These are phyloP conservation scores for Dinothrombium tinctorium DNA, from an alignment of 1,140 invertebrate species.

Conservation along the genomic window DNA sequence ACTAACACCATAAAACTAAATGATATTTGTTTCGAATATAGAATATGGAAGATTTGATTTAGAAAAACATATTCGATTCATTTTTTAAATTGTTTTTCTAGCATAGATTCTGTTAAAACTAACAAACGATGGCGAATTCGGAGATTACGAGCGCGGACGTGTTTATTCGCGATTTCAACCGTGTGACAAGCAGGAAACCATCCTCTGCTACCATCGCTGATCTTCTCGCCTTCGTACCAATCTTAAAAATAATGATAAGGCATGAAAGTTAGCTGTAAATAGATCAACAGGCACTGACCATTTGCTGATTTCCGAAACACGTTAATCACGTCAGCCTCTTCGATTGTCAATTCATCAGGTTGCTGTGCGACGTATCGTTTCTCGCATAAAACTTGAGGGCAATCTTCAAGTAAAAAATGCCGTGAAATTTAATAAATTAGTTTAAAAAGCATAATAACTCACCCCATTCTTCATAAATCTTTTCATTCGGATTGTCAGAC, in stretches of 20 bases:
- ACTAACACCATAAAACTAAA: no score
- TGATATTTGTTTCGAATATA: no score
- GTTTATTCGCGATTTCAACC: slow-evolving; percentile 67
- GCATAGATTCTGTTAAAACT: slow-evolving; percentile 45
- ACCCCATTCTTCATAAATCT: slow-evolving; percentile 74
- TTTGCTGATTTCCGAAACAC: slow-evolving; percentile 68
- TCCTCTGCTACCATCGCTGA: slow-evolving; percentile 60
- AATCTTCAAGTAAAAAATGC: slow-evolving; percentile 19
- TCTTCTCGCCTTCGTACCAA: slow-evolving; percentile 78
- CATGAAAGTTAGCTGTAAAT: not conserved
- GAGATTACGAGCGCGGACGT: slow-evolving; percentile 65
- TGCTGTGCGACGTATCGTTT: slow-evolving; percentile 52
- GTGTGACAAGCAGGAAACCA: slow-evolving; percentile 84
- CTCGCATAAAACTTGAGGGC: slow-evolving; percentile 41
- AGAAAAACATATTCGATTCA: no score
- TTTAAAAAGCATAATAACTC: slow-evolving; percentile 9
- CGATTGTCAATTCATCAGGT: slow-evolving; percentile 61
- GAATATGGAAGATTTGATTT: no score
- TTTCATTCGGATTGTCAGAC: slow-evolving; percentile 46
- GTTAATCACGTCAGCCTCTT: slow-evolving; percentile 70
- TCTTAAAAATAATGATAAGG: slow-evolving; percentile 28
- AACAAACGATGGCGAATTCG: slow-evolving; percentile 60
- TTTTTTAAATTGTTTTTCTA: no score
- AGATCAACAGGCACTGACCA: slow-evolving; percentile 30
- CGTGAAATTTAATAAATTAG: not conserved